Conservation (phyloP, 2,888 invertebrate genomes). For the Merodon equestris region DNA sequence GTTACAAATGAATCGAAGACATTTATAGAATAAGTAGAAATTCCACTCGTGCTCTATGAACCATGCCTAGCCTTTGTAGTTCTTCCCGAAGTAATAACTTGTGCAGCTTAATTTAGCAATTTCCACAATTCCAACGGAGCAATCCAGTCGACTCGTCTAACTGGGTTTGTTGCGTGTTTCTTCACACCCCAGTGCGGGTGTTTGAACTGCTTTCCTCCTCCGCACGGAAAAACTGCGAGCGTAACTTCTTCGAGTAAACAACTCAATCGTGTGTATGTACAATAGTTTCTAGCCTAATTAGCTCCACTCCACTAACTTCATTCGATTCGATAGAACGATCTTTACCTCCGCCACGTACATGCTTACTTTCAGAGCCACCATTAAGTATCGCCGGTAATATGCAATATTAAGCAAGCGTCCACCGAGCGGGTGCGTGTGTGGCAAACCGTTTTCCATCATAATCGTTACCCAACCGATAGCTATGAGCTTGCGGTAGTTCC, state of each 20-base stretch:
- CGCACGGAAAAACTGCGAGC: constrained; percentile 39
- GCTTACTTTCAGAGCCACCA: too few relatives aligned
- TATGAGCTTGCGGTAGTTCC: background rate
- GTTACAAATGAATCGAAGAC: constrained; percentile 28
- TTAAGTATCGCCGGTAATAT: too few relatives aligned
- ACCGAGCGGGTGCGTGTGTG: too few relatives aligned
- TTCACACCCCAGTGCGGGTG: constrained; percentile 65
- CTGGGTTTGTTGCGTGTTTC: constrained; percentile 22
- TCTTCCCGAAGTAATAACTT: constrained; percentile 24
- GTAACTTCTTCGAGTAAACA: constrained; percentile 59
- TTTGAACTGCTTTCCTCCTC: constrained; percentile 31
- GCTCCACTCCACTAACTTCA: constrained; percentile 52
- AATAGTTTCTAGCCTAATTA: constrained; percentile 64
- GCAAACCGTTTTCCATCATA: background rate
- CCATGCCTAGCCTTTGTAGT: constrained; percentile 29
- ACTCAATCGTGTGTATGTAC: constrained; percentile 65
- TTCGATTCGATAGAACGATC: constrained; percentile 29
- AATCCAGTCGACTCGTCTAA: constrained; percentile 10
- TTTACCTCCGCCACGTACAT: background rate
- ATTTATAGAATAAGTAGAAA: constrained; percentile 7
- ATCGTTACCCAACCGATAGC: constrained; percentile 1
- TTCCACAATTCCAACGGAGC: constrained; percentile 20
- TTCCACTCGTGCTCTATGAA: constrained; percentile 20
- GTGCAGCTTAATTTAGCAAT: constrained; percentile 59
- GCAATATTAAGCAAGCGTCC: too few relatives aligned